Percentiles rank a stretch among this genome's conserved stretches.
These are phyloP conservation scores for Scaptodrosophila lebanonensis DNA, from an alignment of 1,140 invertebrate genomes.

Conservation along the genomic window DNA sequence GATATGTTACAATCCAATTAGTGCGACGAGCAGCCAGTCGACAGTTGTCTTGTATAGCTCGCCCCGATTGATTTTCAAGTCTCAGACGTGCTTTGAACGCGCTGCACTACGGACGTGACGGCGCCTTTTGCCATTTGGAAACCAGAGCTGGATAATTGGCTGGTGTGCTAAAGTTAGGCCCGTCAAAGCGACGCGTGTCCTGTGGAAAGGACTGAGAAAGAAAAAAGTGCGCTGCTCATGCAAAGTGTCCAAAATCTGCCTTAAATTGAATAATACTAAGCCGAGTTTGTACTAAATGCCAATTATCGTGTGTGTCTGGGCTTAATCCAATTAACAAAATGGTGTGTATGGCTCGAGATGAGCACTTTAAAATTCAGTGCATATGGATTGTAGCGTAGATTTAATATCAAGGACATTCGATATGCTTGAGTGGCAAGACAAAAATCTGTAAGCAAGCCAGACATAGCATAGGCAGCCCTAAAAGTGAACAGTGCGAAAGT, in stretches of 20 bases:
- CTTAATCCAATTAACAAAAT: conserved; percentile 69
- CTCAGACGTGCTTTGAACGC: conserved; percentile 66
- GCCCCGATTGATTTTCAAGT: conserved; percentile 57
- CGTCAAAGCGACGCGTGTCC: conserved; percentile 14
- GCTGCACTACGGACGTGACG: conserved; percentile 69
- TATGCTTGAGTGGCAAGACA: background rate
- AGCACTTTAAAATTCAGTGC: too few species aligned
- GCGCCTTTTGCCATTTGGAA: conserved; percentile 12
- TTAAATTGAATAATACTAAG: conserved; percentile 36
- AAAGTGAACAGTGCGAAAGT: conserved; percentile 32
- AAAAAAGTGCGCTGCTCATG: background rate
- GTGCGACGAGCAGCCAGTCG: conserved; percentile 28
- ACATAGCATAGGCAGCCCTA: conserved; percentile 14
- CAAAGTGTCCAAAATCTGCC: background rate
- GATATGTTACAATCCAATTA: conserved; percentile 77
- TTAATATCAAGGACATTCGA: conserved; percentile 34
- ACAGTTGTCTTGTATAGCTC: conserved; percentile 22
- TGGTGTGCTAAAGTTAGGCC: conserved; percentile 22
- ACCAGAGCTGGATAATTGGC: conserved; percentile 6
- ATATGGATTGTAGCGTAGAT: too few species aligned
- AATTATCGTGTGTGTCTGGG: conserved; percentile 49
- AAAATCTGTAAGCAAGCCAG: too few species aligned
- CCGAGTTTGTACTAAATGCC: conserved; percentile 39
- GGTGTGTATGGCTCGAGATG: conserved; percentile 62
- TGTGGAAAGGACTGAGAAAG: background rate